Base-by-base conservation (phyloP, 2,888 invertebrate genomes). In the Lepidochitona cinerea region DNA sequence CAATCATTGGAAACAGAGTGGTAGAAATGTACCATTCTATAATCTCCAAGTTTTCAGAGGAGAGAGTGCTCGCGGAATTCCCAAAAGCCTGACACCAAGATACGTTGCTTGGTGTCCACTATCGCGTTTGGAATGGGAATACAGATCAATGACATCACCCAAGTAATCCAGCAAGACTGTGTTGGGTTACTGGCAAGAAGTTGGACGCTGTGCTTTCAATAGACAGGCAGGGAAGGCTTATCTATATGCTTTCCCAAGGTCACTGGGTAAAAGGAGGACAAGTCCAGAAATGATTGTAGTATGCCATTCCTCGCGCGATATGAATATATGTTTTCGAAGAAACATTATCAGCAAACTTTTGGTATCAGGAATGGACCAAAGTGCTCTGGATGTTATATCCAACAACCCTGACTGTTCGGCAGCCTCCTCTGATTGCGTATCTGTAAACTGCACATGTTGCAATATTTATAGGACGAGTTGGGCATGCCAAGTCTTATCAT, bases 121-220 rank as follows among this genome's bases (percentile, higher is more conserved):
- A 41, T 70, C 9, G 70, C 70, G 5, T 70, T 70, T 54, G 70
- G 70, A 14, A 49, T 70, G 54, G 70, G 70, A 14, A 53, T 70
- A 18, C 6, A 14, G 5, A 41, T 70, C n/a, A n/a, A 49, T 7
- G 70, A 70, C 54, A 54, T 70, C 32, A 23, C 70, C 52, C 35
- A 53, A 53, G 70, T 49, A 53, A 26, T 18, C 54, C 14, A 37
- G 41, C 14, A 64, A 70, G 29, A 70, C 33, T 33, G 35, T 41
- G 6, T 14, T 53, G 54, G 14, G n/a, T 5, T 70, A 64, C 33
- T 70, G 70, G 70, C 70, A 70, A 29, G 70, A 70, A 32, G 29
- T 70, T 59, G 70, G 70, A 12, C 4, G 70, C 6, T n/a, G 26
- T n/a, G 52, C 26, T 4, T 4, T 49, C n/a, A 53, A 70, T 70